A percentile compares a stretch with the other conserved stretches of the same genome.
Conservation (phyloP, 2,113 vertebrate species). For the Eretmodus cyanostictus region DNA sequence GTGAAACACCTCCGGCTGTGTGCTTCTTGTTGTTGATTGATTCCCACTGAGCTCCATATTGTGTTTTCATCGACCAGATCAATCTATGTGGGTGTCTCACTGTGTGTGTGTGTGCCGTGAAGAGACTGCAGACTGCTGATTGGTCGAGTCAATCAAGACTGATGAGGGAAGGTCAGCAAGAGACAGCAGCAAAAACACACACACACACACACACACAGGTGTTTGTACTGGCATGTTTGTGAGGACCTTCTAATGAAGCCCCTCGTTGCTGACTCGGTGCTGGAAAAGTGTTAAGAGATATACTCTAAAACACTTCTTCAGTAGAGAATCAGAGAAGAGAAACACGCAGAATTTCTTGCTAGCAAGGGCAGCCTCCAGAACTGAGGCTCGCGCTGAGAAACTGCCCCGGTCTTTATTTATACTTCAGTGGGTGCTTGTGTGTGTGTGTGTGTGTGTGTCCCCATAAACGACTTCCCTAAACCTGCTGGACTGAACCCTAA, state of each 20-base stretch:
- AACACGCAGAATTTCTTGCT: neutral
- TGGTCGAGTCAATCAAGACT: neutral
- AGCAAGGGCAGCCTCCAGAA: too few species aligned
- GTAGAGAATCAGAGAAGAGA: neutral
- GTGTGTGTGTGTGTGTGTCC: too few species aligned
- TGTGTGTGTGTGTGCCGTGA: neutral
- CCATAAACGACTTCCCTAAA: too few species aligned
- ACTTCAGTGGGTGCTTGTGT: too few species aligned
- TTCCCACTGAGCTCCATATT: slow-evolving; percentile 9
- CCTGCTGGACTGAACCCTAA: too few species aligned
- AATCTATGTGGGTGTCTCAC: neutral
- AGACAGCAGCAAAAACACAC: neutral
- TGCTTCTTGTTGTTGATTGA: neutral
- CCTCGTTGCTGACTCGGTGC: neutral
- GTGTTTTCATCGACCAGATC: slow-evolving; percentile 9
- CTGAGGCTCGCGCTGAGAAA: too few species aligned
- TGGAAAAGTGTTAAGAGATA: neutral
- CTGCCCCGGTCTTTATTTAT: too few species aligned
- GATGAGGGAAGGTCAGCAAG: neutral
- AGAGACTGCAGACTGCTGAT: neutral
- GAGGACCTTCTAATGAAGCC: neutral
- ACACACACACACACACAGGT: neutral
- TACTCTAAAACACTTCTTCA: too few species aligned
- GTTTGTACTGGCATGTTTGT: neutral
- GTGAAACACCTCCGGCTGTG: neutral